Conservation (phyloP, 2,888 invertebrate genomes). For the Candidula unifasciata region DNA sequence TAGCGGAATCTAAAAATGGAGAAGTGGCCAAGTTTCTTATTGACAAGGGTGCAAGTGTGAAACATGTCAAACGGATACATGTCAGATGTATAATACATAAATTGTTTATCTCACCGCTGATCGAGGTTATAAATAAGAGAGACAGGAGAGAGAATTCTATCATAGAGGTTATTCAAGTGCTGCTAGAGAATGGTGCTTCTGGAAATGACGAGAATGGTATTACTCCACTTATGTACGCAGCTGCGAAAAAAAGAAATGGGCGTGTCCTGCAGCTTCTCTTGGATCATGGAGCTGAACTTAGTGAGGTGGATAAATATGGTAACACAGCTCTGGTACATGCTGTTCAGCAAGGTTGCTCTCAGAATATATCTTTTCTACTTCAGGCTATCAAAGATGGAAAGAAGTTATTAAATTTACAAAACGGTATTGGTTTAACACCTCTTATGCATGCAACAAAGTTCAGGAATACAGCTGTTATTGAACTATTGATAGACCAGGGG, state of each 20-base stretch:
- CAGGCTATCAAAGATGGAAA: background rate
- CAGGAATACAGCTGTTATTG: background rate
- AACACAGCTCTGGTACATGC: background rate
- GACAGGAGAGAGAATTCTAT: background rate
- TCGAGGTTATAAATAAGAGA: background rate
- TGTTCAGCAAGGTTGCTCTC: background rate
- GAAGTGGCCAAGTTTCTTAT: background rate
- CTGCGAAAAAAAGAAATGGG: background rate
- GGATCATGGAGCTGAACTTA: conserved; percentile 18
- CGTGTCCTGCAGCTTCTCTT: background rate
- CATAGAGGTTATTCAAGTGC: background rate
- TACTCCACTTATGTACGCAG: conserved; percentile 4
- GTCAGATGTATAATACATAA: no score
- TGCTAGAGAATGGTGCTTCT: conserved; percentile 6
- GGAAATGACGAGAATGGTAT: background rate
- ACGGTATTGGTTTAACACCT: background rate
- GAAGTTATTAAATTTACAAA: background rate
- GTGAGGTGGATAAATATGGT: background rate
- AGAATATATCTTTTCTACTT: background rate
- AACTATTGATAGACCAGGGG: background rate
- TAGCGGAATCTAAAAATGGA: background rate
- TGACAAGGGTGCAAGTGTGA: background rate
- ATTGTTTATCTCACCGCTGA: background rate
- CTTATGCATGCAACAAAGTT: background rate
- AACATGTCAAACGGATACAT: background rate